Percentiles rank a stretch among this genome's conserved stretches.
These are phyloP conservation scores for Cantharis flavilabris DNA, from an alignment of 2,888 invertebrate species.

Conservation along the genomic window DNA sequence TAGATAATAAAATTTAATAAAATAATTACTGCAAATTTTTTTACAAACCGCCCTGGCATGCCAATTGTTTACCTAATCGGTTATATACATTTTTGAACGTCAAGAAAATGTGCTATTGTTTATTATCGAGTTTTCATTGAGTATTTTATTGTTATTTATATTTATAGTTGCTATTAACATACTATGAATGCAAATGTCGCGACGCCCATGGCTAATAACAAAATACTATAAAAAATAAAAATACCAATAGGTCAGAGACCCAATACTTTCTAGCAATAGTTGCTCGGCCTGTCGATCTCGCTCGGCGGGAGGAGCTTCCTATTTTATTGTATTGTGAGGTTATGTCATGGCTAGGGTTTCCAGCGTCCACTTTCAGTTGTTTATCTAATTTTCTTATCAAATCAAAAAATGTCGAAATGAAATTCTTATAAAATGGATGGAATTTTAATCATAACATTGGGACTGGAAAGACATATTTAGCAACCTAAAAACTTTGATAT, in stretches of 20 bases:
- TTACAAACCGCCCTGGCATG: no score
- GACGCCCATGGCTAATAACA: background rate
- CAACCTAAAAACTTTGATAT: background rate
- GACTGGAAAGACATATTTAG: background rate
- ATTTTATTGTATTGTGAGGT: no score
- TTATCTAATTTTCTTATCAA: no score
- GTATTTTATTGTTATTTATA: background rate
- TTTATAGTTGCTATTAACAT: background rate
- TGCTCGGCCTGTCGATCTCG: background rate
- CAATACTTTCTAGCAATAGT: background rate
- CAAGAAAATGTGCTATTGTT: background rate
- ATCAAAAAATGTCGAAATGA: no score
- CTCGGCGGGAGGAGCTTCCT: background rate
- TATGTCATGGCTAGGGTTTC: no score
- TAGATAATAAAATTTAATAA: background rate
- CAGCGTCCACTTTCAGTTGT: no score
- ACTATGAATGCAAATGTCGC: background rate
- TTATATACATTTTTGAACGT: background rate
- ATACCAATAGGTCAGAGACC: background rate
- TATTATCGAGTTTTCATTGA: background rate
- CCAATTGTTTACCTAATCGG: no score
- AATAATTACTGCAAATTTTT: background rate
- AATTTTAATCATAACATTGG: background rate
- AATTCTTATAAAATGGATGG: no score
- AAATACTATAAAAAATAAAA: background rate